These are phyloP conservation scores for Tanytarsus gracilentus DNA, from an alignment of 2,888 invertebrate species.

Conservation along the genomic window DNA sequence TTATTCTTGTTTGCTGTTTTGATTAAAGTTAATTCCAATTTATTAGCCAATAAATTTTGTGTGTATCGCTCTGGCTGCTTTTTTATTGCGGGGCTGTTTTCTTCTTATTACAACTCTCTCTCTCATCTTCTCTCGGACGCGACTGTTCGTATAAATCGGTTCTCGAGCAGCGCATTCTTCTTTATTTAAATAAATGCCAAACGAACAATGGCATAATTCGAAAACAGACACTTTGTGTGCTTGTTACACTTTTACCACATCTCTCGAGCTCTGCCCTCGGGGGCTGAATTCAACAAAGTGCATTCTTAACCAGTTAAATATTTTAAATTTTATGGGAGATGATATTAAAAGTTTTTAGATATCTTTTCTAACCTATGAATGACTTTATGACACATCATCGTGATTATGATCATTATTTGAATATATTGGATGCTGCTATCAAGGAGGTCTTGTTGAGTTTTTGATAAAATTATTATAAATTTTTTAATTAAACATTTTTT, in stretches of 20 bases:
- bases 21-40: slow-evolving; percentile 30
- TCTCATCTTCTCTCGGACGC: slow-evolving; percentile 10
- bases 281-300: not conserved
- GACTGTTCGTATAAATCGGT: not conserved
- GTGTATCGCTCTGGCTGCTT: slow-evolving; percentile 14
- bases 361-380: no score
- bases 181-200: slow-evolving; percentile 25
- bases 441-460: no score
- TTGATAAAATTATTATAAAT: no score
- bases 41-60: slow-evolving; percentile 29
- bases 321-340: no score
- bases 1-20: slow-evolving; percentile 30
- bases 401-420: no score
- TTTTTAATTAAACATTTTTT: no score
- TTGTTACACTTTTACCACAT: slow-evolving; percentile 2
- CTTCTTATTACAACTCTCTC: slow-evolving; percentile 2
- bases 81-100: slow-evolving; percentile 22
- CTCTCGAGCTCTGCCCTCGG: not conserved
- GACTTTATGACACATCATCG: no score
- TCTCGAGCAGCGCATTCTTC: not conserved
- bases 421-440: no score
- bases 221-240: slow-evolving; percentile 14
- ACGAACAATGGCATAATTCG: slow-evolving; percentile 27
- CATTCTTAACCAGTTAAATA: no score
- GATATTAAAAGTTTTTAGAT: no score